Evolutionary conservation across 2,113 vertebrate genomes (phyloP), one percentile per base, ranked within the genome.

Genomic region (Hylia prasina): DNA sequence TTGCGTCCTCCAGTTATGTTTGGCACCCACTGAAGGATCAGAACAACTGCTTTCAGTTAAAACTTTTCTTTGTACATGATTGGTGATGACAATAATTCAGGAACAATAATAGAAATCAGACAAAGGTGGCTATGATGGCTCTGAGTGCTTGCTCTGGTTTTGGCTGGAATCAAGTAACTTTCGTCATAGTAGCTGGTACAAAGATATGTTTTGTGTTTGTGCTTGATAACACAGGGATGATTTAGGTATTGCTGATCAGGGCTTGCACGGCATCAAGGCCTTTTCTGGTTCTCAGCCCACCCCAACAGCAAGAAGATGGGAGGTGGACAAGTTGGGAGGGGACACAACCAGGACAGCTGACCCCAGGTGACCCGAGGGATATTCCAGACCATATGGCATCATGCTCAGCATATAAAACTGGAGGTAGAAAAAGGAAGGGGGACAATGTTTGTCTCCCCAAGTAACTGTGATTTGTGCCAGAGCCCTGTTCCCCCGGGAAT

Each of bases 241-340:
- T 81, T 81, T 42, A 15, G 14, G 10, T 50, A 9, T 28, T 61
- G 31, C 61, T 81, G 60, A 42, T 58, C 19, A 54, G 15, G 22
- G 11, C 12, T 73, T 54, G 28, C 31, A 48, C 17, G 27, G 10
- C 11, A 18, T 25, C 30, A 60, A 35, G 10, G 18, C 3, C 10
- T 86, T 90, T 73, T 42, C 40, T 80, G 25, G n/a, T 60, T 16
- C 30, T 54, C 35, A 48, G 10, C 6, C 31, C 39, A 33, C 8
- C 28, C 23, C 23, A 45, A 2, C 25, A 42, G 12, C 0, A 1
- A 35, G 47, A 30, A 35, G 4, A 31, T 0, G 0, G 21, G 2
- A 4, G 18, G 6, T 0, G 2, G 25, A 47, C 18, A 40, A 31
- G 4, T 1, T 48, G n/a, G 17, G 58, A 51, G 33, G 11, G 16